Conservation (phyloP, 2,113 vertebrate genomes). For the Micromys minutus region DNA sequence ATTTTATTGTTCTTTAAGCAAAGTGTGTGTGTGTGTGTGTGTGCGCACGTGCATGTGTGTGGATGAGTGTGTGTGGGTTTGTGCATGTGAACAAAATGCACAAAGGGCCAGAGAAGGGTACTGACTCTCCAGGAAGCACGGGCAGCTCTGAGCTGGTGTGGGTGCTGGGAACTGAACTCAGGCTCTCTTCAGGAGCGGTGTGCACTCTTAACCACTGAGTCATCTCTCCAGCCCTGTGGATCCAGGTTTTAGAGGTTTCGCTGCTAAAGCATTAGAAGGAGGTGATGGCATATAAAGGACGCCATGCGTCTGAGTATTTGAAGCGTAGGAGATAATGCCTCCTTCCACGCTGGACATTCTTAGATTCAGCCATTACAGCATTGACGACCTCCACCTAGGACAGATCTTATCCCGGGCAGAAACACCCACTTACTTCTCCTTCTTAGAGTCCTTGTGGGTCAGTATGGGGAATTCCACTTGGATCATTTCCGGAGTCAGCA, state of each 20-base stretch:
- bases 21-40: neutral
- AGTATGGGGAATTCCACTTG: conserved; percentile 88
- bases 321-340: neutral
- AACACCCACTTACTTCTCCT: conserved; percentile 68
- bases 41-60: neutral
- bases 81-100: neutral
- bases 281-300: neutral
- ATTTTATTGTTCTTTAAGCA: neutral
- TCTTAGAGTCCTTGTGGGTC: conserved; percentile 49
- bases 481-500: conserved; percentile 92
- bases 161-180: neutral
- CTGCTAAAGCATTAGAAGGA: neutral
- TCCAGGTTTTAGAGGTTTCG: neutral
- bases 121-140: neutral
- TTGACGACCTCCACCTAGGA: neutral
- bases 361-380: neutral
- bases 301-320: neutral
- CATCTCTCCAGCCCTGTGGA: neutral
- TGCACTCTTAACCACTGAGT: too few species aligned
- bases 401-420: neutral
- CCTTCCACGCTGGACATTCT: neutral
- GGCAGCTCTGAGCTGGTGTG: neutral
- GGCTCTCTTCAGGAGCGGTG: neutral
- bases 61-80: too few species aligned
- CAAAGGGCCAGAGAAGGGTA: too few species aligned